Conservation (phyloP, 23 tunicate genomes). For the Styela clava region DNA sequence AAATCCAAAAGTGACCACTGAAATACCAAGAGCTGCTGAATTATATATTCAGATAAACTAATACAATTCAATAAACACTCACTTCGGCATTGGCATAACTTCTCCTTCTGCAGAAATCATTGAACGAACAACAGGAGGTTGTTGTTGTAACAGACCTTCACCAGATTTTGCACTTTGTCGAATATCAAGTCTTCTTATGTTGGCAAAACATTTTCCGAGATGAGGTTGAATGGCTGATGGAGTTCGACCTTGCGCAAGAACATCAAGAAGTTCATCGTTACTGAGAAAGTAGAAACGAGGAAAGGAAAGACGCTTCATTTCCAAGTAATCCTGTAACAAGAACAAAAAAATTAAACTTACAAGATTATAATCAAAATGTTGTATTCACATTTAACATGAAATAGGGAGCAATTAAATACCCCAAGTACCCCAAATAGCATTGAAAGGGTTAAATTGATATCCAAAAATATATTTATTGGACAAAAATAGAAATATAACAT, state of each 20-base stretch:
- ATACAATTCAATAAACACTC: no score
- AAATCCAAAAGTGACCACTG: no score
- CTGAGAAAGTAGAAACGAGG: constrained; percentile 98
- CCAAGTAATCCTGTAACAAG: constrained; percentile 75
- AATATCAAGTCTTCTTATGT: constrained; percentile 66
- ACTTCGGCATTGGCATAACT: constrained; percentile 68
- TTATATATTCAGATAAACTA: no score
- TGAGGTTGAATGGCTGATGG: constrained; percentile 82
- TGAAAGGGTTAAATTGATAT: no score
- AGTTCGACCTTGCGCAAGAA: constrained; percentile 74
- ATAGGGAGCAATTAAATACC: no score
- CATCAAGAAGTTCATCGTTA: constrained; percentile 85
- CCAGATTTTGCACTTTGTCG: constrained; percentile 9
- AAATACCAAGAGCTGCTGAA: no score
- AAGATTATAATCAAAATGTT: not conserved
- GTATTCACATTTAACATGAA: no score
- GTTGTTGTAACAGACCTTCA: constrained; percentile 22
- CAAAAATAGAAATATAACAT: no score
- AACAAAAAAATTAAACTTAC: not conserved
- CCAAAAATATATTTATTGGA: no score
- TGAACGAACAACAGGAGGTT: constrained; percentile 48
- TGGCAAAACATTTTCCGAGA: constrained; percentile 90
- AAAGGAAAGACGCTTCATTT: constrained; percentile 79
- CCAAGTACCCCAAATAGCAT: no score
- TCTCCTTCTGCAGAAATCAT: constrained; percentile 97